phyloP scores from a whole-genome alignment of 2,888 invertebrate genomes.

The Sycophila texana region DNA sequence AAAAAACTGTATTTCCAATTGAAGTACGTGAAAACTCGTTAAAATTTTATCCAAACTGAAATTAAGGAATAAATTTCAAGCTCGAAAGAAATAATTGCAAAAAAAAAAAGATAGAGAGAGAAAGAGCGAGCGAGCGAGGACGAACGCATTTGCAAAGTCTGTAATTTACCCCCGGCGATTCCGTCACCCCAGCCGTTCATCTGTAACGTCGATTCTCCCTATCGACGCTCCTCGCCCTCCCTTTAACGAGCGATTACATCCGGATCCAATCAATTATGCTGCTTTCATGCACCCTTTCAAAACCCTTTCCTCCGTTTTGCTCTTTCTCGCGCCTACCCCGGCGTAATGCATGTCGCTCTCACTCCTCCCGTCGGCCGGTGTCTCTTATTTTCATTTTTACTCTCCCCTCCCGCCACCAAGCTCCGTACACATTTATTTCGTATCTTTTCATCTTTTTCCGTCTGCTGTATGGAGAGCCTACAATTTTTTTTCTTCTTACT shows the following conservation, averaged over 20 bases:
- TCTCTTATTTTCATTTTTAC: neutral
- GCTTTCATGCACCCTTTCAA: conserved; percentile 46
- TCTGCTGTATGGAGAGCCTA: neutral
- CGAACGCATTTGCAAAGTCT: conserved; percentile 7
- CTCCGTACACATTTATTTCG: neutral
- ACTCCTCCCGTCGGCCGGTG: neutral
- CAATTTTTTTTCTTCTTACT: neutral
- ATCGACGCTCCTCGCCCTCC: conserved; percentile 3
- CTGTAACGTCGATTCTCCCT: conserved; percentile 1
- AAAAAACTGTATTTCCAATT: neutral
- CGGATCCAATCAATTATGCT: conserved; percentile 57
- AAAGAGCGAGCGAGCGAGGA: neutral
- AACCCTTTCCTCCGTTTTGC: conserved; percentile 6
- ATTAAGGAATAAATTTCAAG: neutral
- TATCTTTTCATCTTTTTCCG: conserved; percentile 32
- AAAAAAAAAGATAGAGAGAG: neutral
- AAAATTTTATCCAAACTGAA: conserved; percentile 6
- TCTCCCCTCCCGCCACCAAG: neutral
- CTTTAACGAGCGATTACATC: conserved; percentile 56
- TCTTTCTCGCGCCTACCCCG: neutral
- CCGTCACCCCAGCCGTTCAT: neutral
- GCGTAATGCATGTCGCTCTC: neutral
- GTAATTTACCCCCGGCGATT: neutral
- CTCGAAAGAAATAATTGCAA: neutral
- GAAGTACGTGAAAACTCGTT: neutral